Conservation (phyloP, 2,113 vertebrate genomes). For the Laterallus jamaicensis region DNA sequence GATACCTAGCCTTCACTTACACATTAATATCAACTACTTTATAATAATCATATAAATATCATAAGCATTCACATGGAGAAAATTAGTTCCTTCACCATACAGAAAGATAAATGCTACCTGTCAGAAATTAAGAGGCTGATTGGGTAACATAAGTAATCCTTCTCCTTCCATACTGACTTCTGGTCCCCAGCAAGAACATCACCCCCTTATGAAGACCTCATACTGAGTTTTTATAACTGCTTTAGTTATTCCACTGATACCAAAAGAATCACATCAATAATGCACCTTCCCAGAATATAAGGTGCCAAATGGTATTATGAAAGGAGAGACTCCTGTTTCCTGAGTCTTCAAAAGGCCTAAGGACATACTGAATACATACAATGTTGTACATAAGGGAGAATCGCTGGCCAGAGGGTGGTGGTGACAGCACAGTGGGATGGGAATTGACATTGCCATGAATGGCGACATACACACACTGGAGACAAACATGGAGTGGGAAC, state of each 20-base stretch:
- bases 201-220: background rate
- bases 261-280: background rate
- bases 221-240: background rate
- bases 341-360: background rate
- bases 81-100: background rate
- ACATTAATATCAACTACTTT: background rate
- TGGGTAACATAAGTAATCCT: rapidly evolving
- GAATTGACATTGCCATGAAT: background rate
- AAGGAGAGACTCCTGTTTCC: background rate
- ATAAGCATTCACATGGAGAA: background rate
- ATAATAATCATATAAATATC: background rate
- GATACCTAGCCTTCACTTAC: background rate
- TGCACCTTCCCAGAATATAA: background rate
- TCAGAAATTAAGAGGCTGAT: background rate
- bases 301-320: no score
- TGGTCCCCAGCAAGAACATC: background rate
- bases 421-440: background rate
- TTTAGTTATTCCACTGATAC: background rate
- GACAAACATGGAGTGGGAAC: background rate
- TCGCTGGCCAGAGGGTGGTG: background rate
- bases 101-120: background rate
- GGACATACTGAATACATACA: background rate
- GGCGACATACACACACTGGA: background rate
- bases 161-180: background rate
- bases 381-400: rapidly evolving